These are phyloP conservation scores for Tipula confusa DNA, from an alignment of 2,888 invertebrate species.

Conservation along the genomic window DNA sequence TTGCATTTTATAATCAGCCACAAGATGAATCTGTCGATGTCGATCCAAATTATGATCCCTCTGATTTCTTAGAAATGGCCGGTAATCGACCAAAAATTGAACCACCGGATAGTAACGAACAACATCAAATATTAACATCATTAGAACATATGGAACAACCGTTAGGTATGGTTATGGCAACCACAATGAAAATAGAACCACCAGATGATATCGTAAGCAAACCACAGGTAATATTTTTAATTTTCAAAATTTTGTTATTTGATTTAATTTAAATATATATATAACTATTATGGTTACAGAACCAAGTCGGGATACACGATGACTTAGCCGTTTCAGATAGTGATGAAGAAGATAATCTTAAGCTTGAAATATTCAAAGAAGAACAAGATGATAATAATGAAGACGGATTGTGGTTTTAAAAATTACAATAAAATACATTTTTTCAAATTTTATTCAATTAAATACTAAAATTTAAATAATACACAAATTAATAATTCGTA, in stretches of 20 bases:
- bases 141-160: conserved; percentile 21
- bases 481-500: no score
- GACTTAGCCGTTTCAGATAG: conserved; percentile 75
- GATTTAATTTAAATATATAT: conserved; percentile 35
- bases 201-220: not conserved
- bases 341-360: conserved; percentile 57
- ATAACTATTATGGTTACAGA: no score
- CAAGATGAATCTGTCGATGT: conserved; percentile 67
- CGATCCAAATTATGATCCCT: conserved; percentile 81
- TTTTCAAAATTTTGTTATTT: not conserved
- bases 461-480: no score
- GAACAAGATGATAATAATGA: conserved; percentile 35
- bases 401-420: conserved; percentile 38
- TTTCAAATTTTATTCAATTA: no score
- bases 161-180: not conserved
- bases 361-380: conserved; percentile 36
- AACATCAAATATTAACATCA: conserved; percentile 33
- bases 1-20: conserved; percentile 58
- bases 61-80: conserved; percentile 68
- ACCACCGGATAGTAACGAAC: conserved; percentile 28
- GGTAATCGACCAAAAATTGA: conserved; percentile 39
- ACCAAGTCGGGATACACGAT: conserved; percentile 60
- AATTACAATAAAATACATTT: not conserved
- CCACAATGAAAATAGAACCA: not conserved
- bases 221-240: not conserved